phyloP scores from a whole-genome alignment of 2,113 vertebrate genomes.

The Xiphias gladius region DNA sequence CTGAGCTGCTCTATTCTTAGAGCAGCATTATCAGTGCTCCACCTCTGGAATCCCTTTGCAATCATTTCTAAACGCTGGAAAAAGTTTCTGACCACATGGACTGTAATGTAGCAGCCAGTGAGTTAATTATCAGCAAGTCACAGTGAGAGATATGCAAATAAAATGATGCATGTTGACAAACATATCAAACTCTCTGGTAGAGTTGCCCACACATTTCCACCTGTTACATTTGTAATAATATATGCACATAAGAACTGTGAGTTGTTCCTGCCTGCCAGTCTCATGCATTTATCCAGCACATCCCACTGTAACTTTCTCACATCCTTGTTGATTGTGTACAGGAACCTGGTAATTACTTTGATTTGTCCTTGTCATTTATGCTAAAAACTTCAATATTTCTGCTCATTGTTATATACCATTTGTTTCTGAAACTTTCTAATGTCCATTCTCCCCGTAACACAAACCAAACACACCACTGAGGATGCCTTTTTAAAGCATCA shows the following conservation, averaged over 20 bases:
- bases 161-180: constrained; percentile 27
- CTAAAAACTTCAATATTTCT: constrained; percentile 10
- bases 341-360: constrained; percentile 24
- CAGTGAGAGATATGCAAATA: constrained; percentile 36
- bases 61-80: constrained; percentile 23
- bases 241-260: constrained; percentile 35
- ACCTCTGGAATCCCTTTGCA: constrained; percentile 39
- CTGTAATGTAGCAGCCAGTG: constrained; percentile 14
- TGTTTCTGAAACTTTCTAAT: constrained; percentile 28
- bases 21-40: constrained; percentile 42
- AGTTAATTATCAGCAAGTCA: constrained; percentile 9
- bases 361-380: constrained; percentile 31
- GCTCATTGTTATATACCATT: constrained; percentile 17
- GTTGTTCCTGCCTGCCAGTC: constrained; percentile 13
- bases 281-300: constrained; percentile 3
- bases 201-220: constrained; percentile 69
- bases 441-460: constrained; percentile 22
- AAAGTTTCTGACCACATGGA: constrained; percentile 10
- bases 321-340: constrained; percentile 31
- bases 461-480: constrained; percentile 14
- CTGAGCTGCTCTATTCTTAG: constrained; percentile 63
- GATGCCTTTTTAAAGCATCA: constrained; percentile 28
- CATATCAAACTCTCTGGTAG: constrained; percentile 79
- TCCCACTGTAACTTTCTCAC: constrained; percentile 21
- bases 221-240: constrained; percentile 38